Percentiles rank a stretch among this genome's conserved stretches.
phyloP scores from a whole-genome alignment of 2,888 invertebrate genomes.

The Branchipolynoe longqiensis region DNA sequence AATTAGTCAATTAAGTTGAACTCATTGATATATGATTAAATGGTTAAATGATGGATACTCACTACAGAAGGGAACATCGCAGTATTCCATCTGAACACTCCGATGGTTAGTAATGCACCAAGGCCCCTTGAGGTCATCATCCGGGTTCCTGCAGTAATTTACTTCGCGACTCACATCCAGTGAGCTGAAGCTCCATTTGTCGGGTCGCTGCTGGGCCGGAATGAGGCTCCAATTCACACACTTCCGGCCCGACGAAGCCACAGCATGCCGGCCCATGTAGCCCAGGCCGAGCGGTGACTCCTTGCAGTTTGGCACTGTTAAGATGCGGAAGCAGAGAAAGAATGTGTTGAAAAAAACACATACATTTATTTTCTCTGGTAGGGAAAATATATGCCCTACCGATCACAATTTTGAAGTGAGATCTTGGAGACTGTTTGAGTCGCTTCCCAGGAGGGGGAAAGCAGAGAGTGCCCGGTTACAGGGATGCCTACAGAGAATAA shows the following conservation, averaged over 20 bases:
- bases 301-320: slow-evolving; percentile 21
- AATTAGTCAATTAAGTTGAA: too few species aligned
- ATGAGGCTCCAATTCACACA: slow-evolving; percentile 32
- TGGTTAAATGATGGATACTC: slow-evolving; percentile 26
- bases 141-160: slow-evolving; percentile 66
- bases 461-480: too few species aligned
- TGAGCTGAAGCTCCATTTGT: slow-evolving; percentile 58
- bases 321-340: too few species aligned
- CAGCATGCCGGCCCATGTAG: not conserved
- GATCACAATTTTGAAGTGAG: too few species aligned
- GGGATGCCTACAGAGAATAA: too few species aligned
- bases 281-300: slow-evolving; percentile 21
- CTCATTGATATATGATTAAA: too few species aligned
- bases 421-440: too few species aligned
- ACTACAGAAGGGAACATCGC: slow-evolving; percentile 64
- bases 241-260: slow-evolving; percentile 6
- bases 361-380: too few species aligned
- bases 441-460: too few species aligned
- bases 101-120: slow-evolving; percentile 65
- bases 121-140: slow-evolving; percentile 63
- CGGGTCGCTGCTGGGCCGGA: not conserved
- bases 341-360: too few species aligned
- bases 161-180: not conserved
- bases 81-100: slow-evolving; percentile 63
- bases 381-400: too few species aligned